Evolutionary conservation across 1,140 invertebrate genomes (phyloP).

Genomic region (Psix sp.): DNA sequence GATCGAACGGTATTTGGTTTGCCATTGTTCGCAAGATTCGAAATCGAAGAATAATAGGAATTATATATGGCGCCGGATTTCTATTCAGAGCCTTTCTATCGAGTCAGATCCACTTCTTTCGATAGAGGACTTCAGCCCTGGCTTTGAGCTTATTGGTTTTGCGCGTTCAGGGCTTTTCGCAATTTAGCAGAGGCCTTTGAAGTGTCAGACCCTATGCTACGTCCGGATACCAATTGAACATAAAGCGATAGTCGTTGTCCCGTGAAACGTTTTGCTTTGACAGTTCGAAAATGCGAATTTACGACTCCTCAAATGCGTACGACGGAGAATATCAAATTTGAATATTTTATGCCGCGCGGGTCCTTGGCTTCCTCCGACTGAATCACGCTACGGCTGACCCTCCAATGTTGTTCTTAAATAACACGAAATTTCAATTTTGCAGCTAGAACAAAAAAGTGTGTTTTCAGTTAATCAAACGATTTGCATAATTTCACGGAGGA

Average conservation of each 20-base stretch:
- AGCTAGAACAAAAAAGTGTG: too few relatives aligned
- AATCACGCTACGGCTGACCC: too few relatives aligned
- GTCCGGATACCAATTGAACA: slow-evolving; percentile 60
- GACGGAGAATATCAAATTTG: slow-evolving; percentile 55
- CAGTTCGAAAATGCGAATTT: slow-evolving; percentile 55
- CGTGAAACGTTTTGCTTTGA: slow-evolving; percentile 60
- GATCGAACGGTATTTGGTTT: slow-evolving; percentile 57
- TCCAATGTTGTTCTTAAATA: too few relatives aligned
- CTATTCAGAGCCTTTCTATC: slow-evolving; percentile 60
- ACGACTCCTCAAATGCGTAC: slow-evolving; percentile 37
- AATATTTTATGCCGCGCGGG: slow-evolving; percentile 38
- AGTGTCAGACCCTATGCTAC: slow-evolving; percentile 62
- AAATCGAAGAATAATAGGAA: slow-evolving; percentile 64
- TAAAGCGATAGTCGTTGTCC: slow-evolving; percentile 58
- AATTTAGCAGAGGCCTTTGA: slow-evolving; percentile 64
- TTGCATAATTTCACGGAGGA: too few relatives aligned
- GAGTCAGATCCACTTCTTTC: slow-evolving; percentile 60
- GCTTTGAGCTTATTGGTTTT: slow-evolving; percentile 64
- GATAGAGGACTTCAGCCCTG: slow-evolving; percentile 54
- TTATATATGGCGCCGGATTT: slow-evolving; percentile 62
- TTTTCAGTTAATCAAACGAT: too few relatives aligned
- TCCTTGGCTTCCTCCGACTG: slow-evolving; percentile 2
- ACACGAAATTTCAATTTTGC: too few relatives aligned
- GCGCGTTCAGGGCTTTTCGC: slow-evolving; percentile 63
- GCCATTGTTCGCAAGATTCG: slow-evolving; percentile 59